Evolutionary conservation across 2,888 invertebrate species (phyloP).

Genomic region (Caenorhabditis wallacei): DNA sequence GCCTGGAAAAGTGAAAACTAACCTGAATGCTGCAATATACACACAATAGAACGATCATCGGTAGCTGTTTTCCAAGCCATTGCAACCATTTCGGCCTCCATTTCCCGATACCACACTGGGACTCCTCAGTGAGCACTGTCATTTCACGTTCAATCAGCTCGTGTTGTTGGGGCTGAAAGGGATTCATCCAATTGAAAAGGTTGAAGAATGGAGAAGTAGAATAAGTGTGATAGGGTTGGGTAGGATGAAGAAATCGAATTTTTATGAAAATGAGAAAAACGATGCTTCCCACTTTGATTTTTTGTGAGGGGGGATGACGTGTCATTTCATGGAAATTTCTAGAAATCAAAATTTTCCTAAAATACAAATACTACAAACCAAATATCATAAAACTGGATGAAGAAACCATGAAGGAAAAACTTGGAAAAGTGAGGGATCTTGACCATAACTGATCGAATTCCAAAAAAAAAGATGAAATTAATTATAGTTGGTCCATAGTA

Average conservation of each 20-base stretch:
- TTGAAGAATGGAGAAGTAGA: too few species aligned
- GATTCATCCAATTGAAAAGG: background rate
- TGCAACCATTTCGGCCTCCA: constrained; percentile 83
- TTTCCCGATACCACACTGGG: constrained; percentile 79
- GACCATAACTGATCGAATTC: background rate
- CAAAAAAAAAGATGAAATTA: constrained; percentile 6
- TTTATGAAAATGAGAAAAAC: too few species aligned
- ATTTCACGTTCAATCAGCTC: constrained; percentile 82
- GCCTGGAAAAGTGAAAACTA: background rate
- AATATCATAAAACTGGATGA: too few species aligned
- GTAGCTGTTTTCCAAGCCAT: constrained; percentile 78
- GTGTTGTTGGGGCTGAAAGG: constrained; percentile 68
- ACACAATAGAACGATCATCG: constrained; percentile 83
- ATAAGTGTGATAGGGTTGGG: too few species aligned
- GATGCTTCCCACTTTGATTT: too few species aligned
- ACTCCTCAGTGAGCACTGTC: constrained; percentile 79
- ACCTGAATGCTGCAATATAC: constrained; percentile 82
- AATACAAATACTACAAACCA: background rate
- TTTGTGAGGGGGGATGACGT: too few species aligned
- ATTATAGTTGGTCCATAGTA: constrained; percentile 9
- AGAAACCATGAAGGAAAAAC: background rate
- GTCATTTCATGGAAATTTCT: too few species aligned
- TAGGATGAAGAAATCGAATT: background rate
- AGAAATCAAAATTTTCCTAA: background rate
- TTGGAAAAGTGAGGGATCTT: constrained; percentile 1